Percentiles rank a stretch among this genome's conserved stretches.
phyloP scores from a whole-genome alignment of 2,888 invertebrate species.

The Strigamia maritima region DNA sequence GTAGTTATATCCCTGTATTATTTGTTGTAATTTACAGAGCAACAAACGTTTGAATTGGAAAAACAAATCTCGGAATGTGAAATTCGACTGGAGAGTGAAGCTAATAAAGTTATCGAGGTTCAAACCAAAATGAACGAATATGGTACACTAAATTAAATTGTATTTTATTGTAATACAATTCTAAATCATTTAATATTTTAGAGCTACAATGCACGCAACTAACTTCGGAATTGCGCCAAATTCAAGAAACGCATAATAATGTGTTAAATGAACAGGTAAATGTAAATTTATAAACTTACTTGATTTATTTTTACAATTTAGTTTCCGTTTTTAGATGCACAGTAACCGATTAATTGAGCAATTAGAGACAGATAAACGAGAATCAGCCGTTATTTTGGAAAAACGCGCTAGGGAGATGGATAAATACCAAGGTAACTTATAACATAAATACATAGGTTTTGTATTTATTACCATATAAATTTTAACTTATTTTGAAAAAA shows the following conservation, averaged over 20 bases:
- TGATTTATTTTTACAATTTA: neutral
- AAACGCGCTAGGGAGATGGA: constrained; percentile 67
- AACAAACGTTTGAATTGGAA: constrained; percentile 51
- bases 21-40: constrained; percentile 46
- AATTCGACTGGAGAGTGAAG: constrained; percentile 47
- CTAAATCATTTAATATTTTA: neutral
- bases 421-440: constrained; percentile 53
- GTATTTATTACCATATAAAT: neutral
- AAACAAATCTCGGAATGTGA: constrained; percentile 48
- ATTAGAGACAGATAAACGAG: constrained; percentile 37
- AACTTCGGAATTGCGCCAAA: neutral
- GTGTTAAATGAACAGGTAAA: neutral
- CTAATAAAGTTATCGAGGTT: constrained; percentile 6
- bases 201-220: neutral
- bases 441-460: constrained; percentile 42
- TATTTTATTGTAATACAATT: neutral
- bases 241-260: constrained; percentile 8
- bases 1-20: neutral
- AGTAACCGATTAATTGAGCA: constrained; percentile 25
- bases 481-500: neutral
- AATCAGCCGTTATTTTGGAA: constrained; percentile 35
- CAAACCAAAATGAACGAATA: neutral
- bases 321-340: neutral
- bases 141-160: neutral
- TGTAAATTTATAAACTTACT: neutral